A percentile compares a stretch with the other conserved stretches of the same genome.
Evolutionary conservation across 64 coral and sea anemone genomes (phyloP).

Genomic region (Pocillopora damicornis): DNA sequence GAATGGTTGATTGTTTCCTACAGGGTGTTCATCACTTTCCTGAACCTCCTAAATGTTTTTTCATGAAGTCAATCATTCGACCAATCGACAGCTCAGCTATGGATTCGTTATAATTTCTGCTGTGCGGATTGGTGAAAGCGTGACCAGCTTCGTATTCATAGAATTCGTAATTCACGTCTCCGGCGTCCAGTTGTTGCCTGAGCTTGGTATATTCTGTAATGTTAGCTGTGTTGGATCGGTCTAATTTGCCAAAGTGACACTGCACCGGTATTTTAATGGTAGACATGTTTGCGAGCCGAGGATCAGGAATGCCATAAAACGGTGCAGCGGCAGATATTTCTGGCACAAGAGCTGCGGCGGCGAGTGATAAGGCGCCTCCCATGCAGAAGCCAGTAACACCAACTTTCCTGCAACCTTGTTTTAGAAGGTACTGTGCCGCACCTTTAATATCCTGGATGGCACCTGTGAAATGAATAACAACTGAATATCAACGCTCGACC

Average conservation of each 20-base stretch:
- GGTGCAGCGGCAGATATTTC: constrained; percentile 72
- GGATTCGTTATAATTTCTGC: constrained; percentile 53
- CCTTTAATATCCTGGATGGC: constrained; percentile 56
- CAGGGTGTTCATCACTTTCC: neutral
- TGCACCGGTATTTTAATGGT: constrained; percentile 67
- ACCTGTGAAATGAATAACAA: neutral
- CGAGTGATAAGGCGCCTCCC: constrained; percentile 57
- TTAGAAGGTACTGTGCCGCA: constrained; percentile 53
- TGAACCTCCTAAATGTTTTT: constrained; percentile 42
- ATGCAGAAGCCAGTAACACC: constrained; percentile 82
- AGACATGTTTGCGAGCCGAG: constrained; percentile 36
- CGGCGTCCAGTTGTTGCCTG: constrained; percentile 48
- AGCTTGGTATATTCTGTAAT: constrained; percentile 46
- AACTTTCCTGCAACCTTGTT: constrained; percentile 63
- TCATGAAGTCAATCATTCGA: constrained; percentile 84
- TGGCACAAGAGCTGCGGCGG: constrained; percentile 48
- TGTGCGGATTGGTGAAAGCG: constrained; percentile 61
- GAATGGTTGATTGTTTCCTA: neutral
- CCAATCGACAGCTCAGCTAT: constrained; percentile 36
- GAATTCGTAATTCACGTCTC: constrained; percentile 61
- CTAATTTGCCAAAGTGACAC: constrained; percentile 70
- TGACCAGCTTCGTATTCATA: constrained; percentile 67
- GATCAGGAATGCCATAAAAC: constrained; percentile 69
- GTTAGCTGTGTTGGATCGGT: constrained; percentile 34
- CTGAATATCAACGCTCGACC: neutral